Conservation (phyloP, 2,797 vertebrate genomes). For the Crenichthys baileyi region DNA sequence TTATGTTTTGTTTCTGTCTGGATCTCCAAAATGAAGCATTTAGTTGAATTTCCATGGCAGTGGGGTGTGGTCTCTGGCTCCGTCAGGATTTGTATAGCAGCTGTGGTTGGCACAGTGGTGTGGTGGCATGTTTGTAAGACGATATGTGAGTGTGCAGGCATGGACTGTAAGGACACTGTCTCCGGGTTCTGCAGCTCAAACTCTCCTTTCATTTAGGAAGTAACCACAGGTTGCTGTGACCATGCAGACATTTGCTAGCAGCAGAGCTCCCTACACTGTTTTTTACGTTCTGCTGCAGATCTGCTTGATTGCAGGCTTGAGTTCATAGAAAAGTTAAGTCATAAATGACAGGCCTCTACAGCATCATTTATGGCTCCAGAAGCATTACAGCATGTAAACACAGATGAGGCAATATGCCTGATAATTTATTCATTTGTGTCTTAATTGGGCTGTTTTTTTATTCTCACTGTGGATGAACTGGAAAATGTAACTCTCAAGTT, state of each 20-base stretch:
- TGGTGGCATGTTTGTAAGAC: constrained; percentile 33
- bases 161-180: background rate
- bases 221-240: constrained; percentile 14
- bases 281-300: constrained; percentile 49
- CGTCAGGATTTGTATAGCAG: constrained; percentile 44
- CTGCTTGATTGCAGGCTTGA: constrained; percentile 48
- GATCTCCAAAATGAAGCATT: constrained; percentile 14
- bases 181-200: constrained; percentile 41
- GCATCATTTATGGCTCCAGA: constrained; percentile 56
- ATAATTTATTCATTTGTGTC: constrained; percentile 56
- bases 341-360: constrained; percentile 64
- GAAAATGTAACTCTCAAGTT: constrained; percentile 52
- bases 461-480: constrained; percentile 35
- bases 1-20: constrained; percentile 4
- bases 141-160: constrained; percentile 27
- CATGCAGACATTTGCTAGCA: constrained; percentile 24
- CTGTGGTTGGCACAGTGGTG: constrained; percentile 39
- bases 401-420: constrained; percentile 46
- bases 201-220: constrained; percentile 39
- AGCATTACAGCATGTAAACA: constrained; percentile 62
- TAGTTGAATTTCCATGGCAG: constrained; percentile 27
- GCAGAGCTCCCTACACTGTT: background rate
- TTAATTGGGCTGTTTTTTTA: constrained; percentile 51
- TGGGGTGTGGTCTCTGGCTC: constrained; percentile 48
- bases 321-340: constrained; percentile 63